Conservation (phyloP, 2,113 vertebrate genomes). For the Xiphophorus couchianus region DNA sequence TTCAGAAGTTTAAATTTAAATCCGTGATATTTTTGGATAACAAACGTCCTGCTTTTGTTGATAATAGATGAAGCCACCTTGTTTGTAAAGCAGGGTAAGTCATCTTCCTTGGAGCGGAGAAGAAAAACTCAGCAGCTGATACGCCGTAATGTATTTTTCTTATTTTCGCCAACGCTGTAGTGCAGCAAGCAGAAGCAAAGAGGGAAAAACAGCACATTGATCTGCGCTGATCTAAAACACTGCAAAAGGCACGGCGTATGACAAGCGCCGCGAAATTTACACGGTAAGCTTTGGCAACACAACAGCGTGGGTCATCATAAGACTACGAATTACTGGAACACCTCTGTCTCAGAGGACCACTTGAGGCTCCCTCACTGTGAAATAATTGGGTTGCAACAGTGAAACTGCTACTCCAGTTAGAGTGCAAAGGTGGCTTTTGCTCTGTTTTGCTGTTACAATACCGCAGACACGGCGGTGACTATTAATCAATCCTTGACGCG, state of each 20-base stretch:
- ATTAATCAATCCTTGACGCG: conserved; percentile 66
- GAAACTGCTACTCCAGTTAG: conserved; percentile 62
- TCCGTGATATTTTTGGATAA: background rate
- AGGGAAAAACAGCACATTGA: conserved; percentile 54
- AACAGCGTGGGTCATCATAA: conserved; percentile 69
- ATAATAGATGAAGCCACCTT: background rate
- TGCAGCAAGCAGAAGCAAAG: conserved; percentile 18
- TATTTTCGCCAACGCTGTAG: background rate
- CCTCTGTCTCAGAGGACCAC: conserved; percentile 74
- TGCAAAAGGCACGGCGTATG: conserved; percentile 52
- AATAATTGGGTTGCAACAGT: conserved; percentile 79
- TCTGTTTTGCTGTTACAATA: conserved; percentile 63
- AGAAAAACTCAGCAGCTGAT: conserved; percentile 29
- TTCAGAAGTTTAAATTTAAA: background rate
- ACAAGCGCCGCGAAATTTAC: conserved; percentile 64
- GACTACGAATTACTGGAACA: conserved; percentile 72
- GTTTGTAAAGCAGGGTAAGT: background rate
- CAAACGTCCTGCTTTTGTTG: background rate
- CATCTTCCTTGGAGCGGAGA: conserved; percentile 1
- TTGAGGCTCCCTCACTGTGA: conserved; percentile 72
- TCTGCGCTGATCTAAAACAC: conserved; percentile 55
- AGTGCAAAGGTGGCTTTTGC: conserved; percentile 65
- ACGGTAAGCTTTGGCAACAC: conserved; percentile 67
- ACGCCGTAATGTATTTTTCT: background rate
- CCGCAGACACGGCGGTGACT: conserved; percentile 39